Evolutionary conservation across 2,113 vertebrate species (phyloP).

Genomic region (Sylvilagus bachmani): DNA sequence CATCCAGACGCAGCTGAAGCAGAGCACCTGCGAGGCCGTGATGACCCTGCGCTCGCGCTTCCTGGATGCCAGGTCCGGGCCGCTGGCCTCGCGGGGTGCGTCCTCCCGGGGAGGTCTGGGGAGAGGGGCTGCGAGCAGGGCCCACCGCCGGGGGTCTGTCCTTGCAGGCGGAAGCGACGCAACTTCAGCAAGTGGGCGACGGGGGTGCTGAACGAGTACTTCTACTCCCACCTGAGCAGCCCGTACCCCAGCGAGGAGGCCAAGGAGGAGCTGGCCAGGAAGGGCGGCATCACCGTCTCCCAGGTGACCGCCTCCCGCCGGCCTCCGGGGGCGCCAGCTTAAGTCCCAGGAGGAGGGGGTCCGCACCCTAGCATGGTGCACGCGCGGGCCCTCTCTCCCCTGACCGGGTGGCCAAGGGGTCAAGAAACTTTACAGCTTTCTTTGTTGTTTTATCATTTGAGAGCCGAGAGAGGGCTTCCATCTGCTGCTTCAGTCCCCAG

Average conservation of each 20-base stretch:
- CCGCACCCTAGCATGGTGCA: not conserved
- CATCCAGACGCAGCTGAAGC: conserved; percentile 96
- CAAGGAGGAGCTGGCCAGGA: conserved; percentile 95
- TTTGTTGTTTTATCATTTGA: too few relatives aligned
- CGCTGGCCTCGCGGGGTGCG: not conserved
- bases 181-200: conserved; percentile 97
- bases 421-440: too few relatives aligned
- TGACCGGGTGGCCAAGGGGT: not conserved
- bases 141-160: not conserved
- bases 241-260: conserved; percentile 96
- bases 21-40: conserved; percentile 95
- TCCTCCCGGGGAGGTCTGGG: too few relatives aligned
- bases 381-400: not conserved
- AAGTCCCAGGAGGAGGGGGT: not conserved
- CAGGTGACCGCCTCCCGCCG: conserved; percentile 87
- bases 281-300: conserved; percentile 94
- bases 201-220: conserved; percentile 95
- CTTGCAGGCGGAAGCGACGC: conserved; percentile 90
- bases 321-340: not conserved
- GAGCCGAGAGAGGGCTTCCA: too few relatives aligned
- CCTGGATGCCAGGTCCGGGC: conserved; percentile 91
- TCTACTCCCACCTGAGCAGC: conserved; percentile 96
- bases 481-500: too few relatives aligned
- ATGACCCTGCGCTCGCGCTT: conserved; percentile 93
- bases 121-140: too few relatives aligned